Percentiles rank a stretch among this genome's conserved stretches.
phyloP scores from a whole-genome alignment of 2,797 vertebrate species.

The Okamejei kenojei region DNA sequence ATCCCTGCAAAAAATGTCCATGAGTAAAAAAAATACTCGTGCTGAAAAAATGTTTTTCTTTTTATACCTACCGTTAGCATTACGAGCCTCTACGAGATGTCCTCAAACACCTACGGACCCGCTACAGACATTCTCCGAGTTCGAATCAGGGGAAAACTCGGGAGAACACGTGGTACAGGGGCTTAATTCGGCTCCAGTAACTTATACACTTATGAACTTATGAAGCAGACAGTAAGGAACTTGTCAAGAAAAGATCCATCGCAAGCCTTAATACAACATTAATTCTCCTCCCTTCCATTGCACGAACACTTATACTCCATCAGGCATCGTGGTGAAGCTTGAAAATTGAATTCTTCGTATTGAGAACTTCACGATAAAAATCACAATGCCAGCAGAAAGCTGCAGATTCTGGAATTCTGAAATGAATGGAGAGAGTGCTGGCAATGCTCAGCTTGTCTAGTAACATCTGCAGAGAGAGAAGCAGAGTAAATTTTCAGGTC shows the following conservation, averaged over 20 bases:
- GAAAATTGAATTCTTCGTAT: neutral
- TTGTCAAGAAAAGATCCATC: neutral
- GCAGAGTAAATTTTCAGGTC: neutral
- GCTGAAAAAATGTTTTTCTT: too few species aligned
- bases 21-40: too few species aligned
- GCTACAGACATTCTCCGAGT: too few species aligned
- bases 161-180: too few species aligned
- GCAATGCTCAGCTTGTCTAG: neutral
- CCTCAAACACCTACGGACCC: too few species aligned
- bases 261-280: neutral
- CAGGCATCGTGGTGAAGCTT: neutral
- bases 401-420: neutral
- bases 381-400: neutral
- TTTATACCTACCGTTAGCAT: too few species aligned
- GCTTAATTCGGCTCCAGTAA: too few species aligned
- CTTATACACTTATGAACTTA: too few species aligned
- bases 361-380: neutral
- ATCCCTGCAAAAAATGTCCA: too few species aligned
- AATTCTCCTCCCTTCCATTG: neutral
- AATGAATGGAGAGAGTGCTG: too few species aligned
- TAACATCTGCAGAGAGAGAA: neutral
- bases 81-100: too few species aligned
- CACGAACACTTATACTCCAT: neutral
- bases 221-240: neutral
- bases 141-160: too few species aligned